Evolutionary conservation across 1,140 invertebrate genomes (phyloP), one percentile per base, ranked within the genome.

Genomic region (Dendrolimus kikuchii): DNA sequence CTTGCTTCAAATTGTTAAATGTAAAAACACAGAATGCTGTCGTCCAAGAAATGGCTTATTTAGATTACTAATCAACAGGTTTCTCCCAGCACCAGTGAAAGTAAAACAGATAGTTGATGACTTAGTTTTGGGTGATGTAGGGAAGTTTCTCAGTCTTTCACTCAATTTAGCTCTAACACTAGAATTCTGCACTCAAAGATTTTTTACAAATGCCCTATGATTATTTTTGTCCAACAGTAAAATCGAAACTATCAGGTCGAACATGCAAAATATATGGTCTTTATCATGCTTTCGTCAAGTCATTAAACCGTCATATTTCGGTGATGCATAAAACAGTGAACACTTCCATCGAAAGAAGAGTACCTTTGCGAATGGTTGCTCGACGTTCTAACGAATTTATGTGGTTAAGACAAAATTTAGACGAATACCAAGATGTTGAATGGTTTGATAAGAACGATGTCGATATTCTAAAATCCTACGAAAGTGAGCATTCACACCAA

Each of bases 401-500:
- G 61, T 66, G 64, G 61, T 64, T 66, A 58, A 66, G 66, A 64
- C 61, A 66, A 70, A 64, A 67, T 67, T 67, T 64, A 63, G 60
- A 70, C n/a, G n/a, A n/a, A 56, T 60, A 67, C 53, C 55, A 61
- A 36, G 62, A 67, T 63, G 60, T 64, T 66, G 58, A 67, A 66
- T 71, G 62, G 59, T 52, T 67, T 59, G 54, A 65, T 64, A 57
- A 62, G 56, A 46, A 50, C 36, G 53, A 66, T 45, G 57, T 62
- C 53, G 57, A 64, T 49, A 61, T 65, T 61, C 53, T 53, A 63
- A 60, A 65, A 63, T 57, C 54, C 46, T 43, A 61, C 62, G 54
- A 66, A 63, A 65, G 62, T 53, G 55, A 61, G 57, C 59, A 67
- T 60, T 63, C 47, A 53, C 57, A 61, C 59, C 62, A 71, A 57